Percentiles rank a stretch among this genome's conserved stretches.
These are phyloP conservation scores for Notarius quadriscutis DNA, from an alignment of 2,113 vertebrate species.

Conservation along the genomic window DNA sequence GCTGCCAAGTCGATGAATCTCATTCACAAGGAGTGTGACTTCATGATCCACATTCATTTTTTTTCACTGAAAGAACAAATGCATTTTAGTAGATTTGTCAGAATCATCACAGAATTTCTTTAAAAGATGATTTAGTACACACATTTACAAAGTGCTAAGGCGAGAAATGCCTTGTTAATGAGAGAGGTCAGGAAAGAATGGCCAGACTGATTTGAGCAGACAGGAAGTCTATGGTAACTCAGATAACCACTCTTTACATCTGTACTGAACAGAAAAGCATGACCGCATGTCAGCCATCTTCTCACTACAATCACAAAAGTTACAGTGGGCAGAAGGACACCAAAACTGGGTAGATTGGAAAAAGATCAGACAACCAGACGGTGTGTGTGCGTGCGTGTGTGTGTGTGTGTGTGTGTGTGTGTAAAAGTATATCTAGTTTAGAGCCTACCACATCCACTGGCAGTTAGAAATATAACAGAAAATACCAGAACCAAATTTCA, in stretches of 20 bases:
- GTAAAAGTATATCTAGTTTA: too few relatives aligned
- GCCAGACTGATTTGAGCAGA: background rate
- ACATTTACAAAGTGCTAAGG: background rate
- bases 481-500: background rate
- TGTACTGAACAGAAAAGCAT: background rate
- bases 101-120: background rate
- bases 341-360: too few relatives aligned
- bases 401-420: too few relatives aligned
- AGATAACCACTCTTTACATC: background rate
- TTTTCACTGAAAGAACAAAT: constrained; percentile 50
- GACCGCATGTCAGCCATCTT: background rate
- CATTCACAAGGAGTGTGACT: constrained; percentile 81
- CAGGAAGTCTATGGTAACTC: background rate
- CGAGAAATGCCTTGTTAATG: background rate
- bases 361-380: too few relatives aligned
- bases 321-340: too few relatives aligned
- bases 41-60: constrained; percentile 89
- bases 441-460: background rate
- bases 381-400: too few relatives aligned
- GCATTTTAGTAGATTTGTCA: background rate
- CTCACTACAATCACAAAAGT: background rate
- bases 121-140: background rate
- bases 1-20: constrained; percentile 87
- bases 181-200: background rate
- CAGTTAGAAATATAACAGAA: background rate